Evolutionary conservation across 2,888 invertebrate genomes (phyloP).

Genomic region (Tricholauxania praeusta): DNA sequence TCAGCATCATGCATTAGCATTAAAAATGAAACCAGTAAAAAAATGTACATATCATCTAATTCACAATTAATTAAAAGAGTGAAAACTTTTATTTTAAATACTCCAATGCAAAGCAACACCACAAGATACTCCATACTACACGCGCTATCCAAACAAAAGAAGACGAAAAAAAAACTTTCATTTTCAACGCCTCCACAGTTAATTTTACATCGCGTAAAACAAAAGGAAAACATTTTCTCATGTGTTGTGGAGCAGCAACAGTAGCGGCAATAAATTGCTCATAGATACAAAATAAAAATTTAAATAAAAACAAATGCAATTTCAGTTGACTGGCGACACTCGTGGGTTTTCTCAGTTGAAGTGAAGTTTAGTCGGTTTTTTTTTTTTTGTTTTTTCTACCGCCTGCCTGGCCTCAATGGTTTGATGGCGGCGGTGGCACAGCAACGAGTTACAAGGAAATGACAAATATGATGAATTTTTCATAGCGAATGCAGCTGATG

Average conservation of each 20-base stretch:
- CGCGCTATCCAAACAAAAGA: background rate
- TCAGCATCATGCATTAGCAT: too few species aligned
- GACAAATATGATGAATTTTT: constrained; percentile 2
- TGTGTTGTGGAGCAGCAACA: background rate
- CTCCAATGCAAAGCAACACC: background rate
- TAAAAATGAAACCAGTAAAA: too few species aligned
- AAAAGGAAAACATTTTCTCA: constrained; percentile 23
- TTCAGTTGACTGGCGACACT: too few species aligned
- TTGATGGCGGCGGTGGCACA: too few species aligned
- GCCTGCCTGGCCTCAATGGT: too few species aligned
- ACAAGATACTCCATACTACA: background rate
- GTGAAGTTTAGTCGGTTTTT: too few species aligned
- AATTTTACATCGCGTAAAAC: constrained; percentile 1
- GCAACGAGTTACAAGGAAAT: constrained; percentile 9
- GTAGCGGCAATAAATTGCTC: background rate
- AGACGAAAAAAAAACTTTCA: constrained; percentile 27
- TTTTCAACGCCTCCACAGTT: constrained; percentile 10
- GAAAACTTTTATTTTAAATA: constrained; percentile 3
- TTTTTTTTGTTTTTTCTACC: too few species aligned
- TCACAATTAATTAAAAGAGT: constrained; percentile 23
- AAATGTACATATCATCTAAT: background rate
- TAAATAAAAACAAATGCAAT: too few species aligned
- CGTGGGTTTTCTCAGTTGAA: too few species aligned
- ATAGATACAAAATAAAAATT: background rate
- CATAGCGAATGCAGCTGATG: background rate